Conservation (phyloP, 2,797 vertebrate genomes). For the Gorsachius magnificus region DNA sequence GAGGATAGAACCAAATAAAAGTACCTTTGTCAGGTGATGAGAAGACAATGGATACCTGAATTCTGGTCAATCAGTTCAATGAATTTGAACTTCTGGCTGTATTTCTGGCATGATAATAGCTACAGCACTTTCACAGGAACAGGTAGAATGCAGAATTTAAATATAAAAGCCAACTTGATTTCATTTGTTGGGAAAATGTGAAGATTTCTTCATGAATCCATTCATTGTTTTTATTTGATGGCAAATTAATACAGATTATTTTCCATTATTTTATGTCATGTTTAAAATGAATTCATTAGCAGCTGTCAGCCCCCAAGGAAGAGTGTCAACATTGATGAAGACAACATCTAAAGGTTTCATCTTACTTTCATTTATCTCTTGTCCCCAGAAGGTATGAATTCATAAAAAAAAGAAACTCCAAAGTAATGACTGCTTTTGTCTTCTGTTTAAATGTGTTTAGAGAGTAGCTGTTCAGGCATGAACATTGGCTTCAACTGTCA, state of each 20-base stretch:
- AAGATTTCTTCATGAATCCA: background rate
- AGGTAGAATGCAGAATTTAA: background rate
- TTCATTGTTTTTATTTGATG: background rate
- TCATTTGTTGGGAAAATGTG: background rate
- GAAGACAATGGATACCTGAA: background rate
- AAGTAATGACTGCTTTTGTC: slow-evolving; percentile 54
- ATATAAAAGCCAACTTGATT: background rate
- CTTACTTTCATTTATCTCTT: slow-evolving; percentile 75
- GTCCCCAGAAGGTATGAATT: slow-evolving; percentile 72
- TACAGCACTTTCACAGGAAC: background rate
- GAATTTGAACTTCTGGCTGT: background rate
- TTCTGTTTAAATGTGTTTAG: slow-evolving; percentile 48
- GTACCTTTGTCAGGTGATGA: background rate
- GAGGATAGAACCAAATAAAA: background rate
- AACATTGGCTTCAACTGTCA: slow-evolving; percentile 34
- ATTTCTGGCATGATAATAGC: background rate
- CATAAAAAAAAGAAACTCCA: slow-evolving; percentile 19
- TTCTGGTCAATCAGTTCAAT: background rate
- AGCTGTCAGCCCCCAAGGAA: slow-evolving; percentile 71
- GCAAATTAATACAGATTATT: slow-evolving; percentile 1
- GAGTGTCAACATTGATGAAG: slow-evolving; percentile 71
- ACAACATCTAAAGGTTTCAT: slow-evolving; percentile 75
- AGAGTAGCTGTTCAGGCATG: slow-evolving; percentile 57
- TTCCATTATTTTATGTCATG: slow-evolving; percentile 39
- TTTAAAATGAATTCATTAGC: slow-evolving; percentile 79